A percentile compares a stretch with the other conserved stretches of the same genome.
These are phyloP conservation scores for Orientallactaga sibirica DNA, from an alignment of 2,797 vertebrate genomes.

Conservation along the genomic window DNA sequence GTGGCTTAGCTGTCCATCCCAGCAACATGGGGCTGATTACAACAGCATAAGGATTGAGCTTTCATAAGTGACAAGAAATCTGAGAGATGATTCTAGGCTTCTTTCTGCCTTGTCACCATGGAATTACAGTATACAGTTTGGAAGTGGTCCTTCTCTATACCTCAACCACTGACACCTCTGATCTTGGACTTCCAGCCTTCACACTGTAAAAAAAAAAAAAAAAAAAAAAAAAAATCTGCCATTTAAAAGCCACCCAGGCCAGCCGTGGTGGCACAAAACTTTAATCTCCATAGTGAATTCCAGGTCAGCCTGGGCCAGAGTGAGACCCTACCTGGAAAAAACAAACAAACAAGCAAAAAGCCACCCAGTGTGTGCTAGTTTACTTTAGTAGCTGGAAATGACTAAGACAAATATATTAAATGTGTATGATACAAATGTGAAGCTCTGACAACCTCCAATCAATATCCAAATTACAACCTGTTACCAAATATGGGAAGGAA, in stretches of 20 bases:
- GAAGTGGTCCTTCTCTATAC: background rate
- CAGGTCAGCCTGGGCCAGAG: too few relatives aligned
- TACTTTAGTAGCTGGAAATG: background rate
- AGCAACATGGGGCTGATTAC: background rate
- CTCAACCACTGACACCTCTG: background rate
- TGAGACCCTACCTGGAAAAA: too few relatives aligned
- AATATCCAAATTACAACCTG: background rate
- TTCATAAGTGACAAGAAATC: background rate
- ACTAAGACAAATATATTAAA: background rate
- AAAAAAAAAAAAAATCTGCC: background rate
- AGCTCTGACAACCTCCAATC: background rate
- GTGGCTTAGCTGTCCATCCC: too few relatives aligned
- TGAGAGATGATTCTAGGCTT: background rate
- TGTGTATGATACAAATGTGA: background rate
- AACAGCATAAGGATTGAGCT: background rate
- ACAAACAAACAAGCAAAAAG: too few relatives aligned
- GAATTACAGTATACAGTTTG: background rate
- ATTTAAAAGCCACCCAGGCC: background rate
- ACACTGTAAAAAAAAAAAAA: too few relatives aligned
- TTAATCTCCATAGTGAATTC: too few relatives aligned
- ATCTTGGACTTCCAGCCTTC: background rate
- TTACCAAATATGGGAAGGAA: background rate
- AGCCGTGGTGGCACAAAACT: too few relatives aligned
- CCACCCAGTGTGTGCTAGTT: background rate
- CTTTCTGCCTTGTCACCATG: background rate